phyloP scores from a whole-genome alignment of 2,888 invertebrate species.

The Callyntrura guangdongensis region DNA sequence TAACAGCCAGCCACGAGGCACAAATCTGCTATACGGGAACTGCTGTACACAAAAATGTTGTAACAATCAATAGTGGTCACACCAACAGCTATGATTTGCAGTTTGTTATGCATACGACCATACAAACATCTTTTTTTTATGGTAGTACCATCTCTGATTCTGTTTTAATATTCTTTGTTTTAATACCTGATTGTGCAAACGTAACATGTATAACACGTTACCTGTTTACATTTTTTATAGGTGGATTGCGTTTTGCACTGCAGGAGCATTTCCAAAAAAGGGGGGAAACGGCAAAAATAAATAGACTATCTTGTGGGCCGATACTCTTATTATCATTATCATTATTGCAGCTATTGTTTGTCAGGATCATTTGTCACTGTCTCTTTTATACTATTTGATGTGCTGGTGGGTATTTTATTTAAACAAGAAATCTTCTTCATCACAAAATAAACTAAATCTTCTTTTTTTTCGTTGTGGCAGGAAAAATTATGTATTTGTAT shows the following conservation, averaged over 20 bases:
- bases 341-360: constrained; percentile 29
- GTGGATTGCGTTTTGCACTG: background rate
- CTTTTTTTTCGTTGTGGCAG: background rate
- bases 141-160: constrained; percentile 1
- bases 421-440: constrained; percentile 16
- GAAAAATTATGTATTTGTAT: constrained; percentile 13
- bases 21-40: no score
- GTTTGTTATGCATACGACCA: background rate
- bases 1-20: no score
- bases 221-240: constrained; percentile 9
- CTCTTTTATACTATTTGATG: constrained; percentile 27
- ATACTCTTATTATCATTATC: constrained; percentile 9
- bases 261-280: constrained; percentile 63
- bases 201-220: no score
- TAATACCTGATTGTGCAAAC: background rate
- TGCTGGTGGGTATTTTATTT: constrained; percentile 20
- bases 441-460: background rate
- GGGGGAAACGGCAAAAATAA: constrained; percentile 65
- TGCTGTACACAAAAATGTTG: no score
- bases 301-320: constrained; percentile 40
- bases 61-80: background rate
- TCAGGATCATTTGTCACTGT: constrained; percentile 67
- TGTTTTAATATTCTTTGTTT: constrained; percentile 47
- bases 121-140: constrained; percentile 20
- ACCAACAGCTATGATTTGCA: background rate